Base-by-base conservation (phyloP, 1,140 invertebrate species). In the Marisa cornuarietis region DNA sequence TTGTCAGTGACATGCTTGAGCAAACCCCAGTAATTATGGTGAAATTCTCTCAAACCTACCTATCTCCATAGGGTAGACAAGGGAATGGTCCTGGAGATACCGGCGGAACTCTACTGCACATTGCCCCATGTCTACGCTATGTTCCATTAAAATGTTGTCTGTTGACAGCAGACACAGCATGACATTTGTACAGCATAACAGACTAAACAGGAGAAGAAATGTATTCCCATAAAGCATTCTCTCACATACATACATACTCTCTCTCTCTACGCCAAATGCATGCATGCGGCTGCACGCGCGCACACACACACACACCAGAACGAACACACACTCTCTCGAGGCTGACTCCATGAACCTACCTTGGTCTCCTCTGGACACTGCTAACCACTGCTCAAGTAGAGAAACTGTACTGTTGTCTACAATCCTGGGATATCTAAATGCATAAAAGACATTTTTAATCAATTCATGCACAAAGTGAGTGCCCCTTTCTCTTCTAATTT, bases 341-440 rank as follows among this genome's bases (percentile, higher is more conserved):
- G 24, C 1, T 1, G 65, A n/a, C 13, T 71, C 24, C 69, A 71
- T 16, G 49, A 24, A 42, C 54, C 2, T 58, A 58, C 54, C 54
- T 58, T 58, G 54, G 54, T 58, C 54, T 58, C 54, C 54, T 18
- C 54, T 58, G 1, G 54, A 58, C 1, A 66, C 63, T 16, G 88
- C 87, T 16, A 96, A 87, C 91, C 94, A 95, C 71, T 92, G 90
- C 81, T 88, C 81, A 49, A 95, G 85, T 42, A 93, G 82, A 61
- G 88, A 83, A 20, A 93, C 82, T 83, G 94, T 93, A 69, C 93
- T 85, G 4, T 93, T 86, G 81, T 92, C 90, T 75, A 95, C 93
- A 80, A 96, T 88, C 75, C 94, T 91, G 1, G 96, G 96, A 92
- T 96, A 97, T 49, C 97, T 93, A 76, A 65, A 51, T 61, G 71